phyloP scores from a whole-genome alignment of 1,140 invertebrate genomes.

The Oryctes rhinoceros region DNA sequence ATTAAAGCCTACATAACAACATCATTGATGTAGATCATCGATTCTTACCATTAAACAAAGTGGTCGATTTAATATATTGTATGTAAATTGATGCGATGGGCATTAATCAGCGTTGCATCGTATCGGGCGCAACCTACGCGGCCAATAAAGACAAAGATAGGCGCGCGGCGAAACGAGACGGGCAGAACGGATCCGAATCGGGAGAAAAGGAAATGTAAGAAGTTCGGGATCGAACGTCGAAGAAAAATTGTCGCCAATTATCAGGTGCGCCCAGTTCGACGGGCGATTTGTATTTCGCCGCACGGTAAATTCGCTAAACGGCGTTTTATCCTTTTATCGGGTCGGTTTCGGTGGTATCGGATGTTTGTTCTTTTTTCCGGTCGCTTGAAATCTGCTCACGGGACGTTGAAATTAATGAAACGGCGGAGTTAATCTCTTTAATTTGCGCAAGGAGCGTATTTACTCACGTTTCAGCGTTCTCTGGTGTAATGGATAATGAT shows the following conservation, averaged over 20 bases:
- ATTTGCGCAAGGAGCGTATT: no score
- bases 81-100: neutral
- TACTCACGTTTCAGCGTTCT: no score
- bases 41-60: neutral
- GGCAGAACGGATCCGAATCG: neutral
- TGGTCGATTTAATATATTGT: slow-evolving; percentile 4
- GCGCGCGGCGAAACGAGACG: neutral
- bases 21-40: neutral
- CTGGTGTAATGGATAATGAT: no score
- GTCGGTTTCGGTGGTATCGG: neutral
- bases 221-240: neutral
- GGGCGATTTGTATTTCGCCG: neutral
- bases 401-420: no score
- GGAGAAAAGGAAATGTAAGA: neutral
- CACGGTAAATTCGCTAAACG: neutral
- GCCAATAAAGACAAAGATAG: neutral
- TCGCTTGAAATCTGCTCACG: neutral
- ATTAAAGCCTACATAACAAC: no score
- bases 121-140: neutral
- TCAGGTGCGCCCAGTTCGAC: neutral
- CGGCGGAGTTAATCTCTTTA: no score
- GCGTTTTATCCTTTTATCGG: neutral
- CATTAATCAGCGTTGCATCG: neutral
- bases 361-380: neutral
- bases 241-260: slow-evolving; percentile 18